Base-by-base conservation (phyloP, 1,140 invertebrate genomes). In the Macrotrachela quadricornifera region DNA sequence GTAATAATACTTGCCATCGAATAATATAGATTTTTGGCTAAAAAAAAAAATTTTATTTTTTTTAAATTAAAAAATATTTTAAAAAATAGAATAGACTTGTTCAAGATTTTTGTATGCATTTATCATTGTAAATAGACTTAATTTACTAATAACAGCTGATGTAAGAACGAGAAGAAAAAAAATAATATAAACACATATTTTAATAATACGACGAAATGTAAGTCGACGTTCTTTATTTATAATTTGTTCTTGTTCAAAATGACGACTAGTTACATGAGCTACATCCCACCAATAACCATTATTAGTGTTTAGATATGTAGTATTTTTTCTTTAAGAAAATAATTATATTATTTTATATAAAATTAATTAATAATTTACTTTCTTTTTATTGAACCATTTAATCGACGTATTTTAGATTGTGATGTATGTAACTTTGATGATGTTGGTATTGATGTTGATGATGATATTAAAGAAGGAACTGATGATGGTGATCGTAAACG, bases 191-290 rank as follows among this genome's bases (percentile, higher is more conserved):
- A 39, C 46, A 6, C 41, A 10, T 9, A 54, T 46, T 36, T 49
- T 48, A 44, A 54, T 38, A 17, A 49, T 39, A 43, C 10, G 53
- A 49, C 21, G 48, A 46, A 15, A 42, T 8, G 41, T 39, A 4
- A 30, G 21, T 4, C 21, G 21, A 36, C 47, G 10, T 39, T 46
- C 48, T 43, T 38, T 42, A 12, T 49, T 12, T 36, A 49, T 44
- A 44, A 54, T 43, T 46, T 54, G 53, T 40, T 54, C 53, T 13
- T 49, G 14, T 46, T 54, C 53, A 44, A 54, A 54, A 44, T 49
- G 39, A 11, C 53, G 53, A 3, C 46, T 49, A 15, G 53, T 54
- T 11, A 49, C 47, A 43, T 39, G 39, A 21, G 53, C 46, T 15
- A 54, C 46, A 40, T 54, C 53, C 53, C 53, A 54, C 53, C 53